A percentile compares a stretch with the other conserved stretches of the same genome.
Conservation (phyloP, 2,888 invertebrate species). For the Drosophila dives region DNA sequence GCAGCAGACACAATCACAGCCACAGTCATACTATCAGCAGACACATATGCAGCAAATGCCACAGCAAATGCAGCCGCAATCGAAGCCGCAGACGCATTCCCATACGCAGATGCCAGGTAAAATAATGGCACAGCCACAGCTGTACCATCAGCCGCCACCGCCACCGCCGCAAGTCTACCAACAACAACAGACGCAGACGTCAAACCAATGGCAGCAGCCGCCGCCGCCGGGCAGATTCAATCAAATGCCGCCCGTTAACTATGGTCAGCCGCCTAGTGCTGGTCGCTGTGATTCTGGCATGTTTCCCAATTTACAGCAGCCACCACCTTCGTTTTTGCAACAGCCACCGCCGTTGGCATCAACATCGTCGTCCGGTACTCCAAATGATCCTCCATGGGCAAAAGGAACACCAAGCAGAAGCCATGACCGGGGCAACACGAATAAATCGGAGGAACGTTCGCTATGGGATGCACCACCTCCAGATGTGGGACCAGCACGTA, state of each 20-base stretch:
- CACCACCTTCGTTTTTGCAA: constrained; percentile 52
- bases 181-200: constrained; percentile 29
- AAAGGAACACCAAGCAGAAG: constrained; percentile 11
- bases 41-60: constrained; percentile 17
- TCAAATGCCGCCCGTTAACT: constrained; percentile 35
- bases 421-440: constrained; percentile 18
- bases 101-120: constrained; percentile 46
- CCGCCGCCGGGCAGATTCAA: constrained; percentile 30
- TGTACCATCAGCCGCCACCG: constrained; percentile 81
- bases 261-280: constrained; percentile 18
- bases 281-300: constrained; percentile 3
- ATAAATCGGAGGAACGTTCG: constrained; percentile 16
- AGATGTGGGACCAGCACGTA: constrained; percentile 13
- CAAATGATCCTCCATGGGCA: constrained; percentile 21
- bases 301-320: constrained; percentile 58
- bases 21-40: background rate
- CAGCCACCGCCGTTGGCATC: constrained; percentile 5
- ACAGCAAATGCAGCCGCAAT: constrained; percentile 30
- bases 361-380: constrained; percentile 2
- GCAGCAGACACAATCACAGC: constrained; percentile 34
- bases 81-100: constrained; percentile 8
- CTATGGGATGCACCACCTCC: constrained; percentile 43
- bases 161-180: constrained; percentile 47
- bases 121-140: constrained; percentile 79
- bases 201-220: constrained; percentile 43